Evolutionary conservation across 1,140 invertebrate species (phyloP), one percentile per base, ranked within the genome.

Genomic region (Drosophila obscura): DNA sequence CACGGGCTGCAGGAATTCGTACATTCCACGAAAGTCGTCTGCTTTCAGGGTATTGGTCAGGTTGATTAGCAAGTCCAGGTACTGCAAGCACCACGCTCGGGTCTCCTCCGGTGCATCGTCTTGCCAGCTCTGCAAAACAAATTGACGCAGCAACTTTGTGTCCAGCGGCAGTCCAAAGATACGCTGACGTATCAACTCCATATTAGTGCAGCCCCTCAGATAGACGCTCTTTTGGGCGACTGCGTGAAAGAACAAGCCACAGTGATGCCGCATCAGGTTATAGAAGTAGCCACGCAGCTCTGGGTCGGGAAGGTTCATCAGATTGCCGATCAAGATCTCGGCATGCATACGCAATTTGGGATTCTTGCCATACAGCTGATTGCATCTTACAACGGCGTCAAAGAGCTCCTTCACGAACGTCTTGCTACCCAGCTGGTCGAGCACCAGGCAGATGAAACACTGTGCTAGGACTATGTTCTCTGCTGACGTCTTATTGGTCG

Each of bases 91-190:
- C 64, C 67, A 90, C 11, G 67, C 62, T 6, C 39, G 50, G 6
- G 75, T 28, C 7, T 53, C 19, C 0, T 58, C 31, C 9, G 71
- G 13, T 1, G 35, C n/a, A 2, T 53, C 13, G 0, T 8, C 26
- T 0, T 19, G 26, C 69, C 65, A 76, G 15, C 66, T 77, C 6
- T 57, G 49, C 2, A 55, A n/a, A 5, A 87, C 24, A 5, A 92
- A 11, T 28, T 77, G 66, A 2, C 73, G 68, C 13, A 92, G n/a
- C n/a, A 92, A 6, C 11, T 67, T 9, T 0, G 39, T 26, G 43
- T 28, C 82, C 8, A 91, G 11, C 1, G 91, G 91, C 35, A 92
- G 2, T 0, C 91, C 91, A 1, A 91, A 39, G 2, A 90, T 82
- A 9, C 80, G 72, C 11, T 66, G 44, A 0, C 44, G 50, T 0